A percentile compares a stretch with the other conserved stretches of the same genome.
Evolutionary conservation across 2,888 invertebrate genomes (phyloP).

Genomic region (Sisyra terminalis): DNA sequence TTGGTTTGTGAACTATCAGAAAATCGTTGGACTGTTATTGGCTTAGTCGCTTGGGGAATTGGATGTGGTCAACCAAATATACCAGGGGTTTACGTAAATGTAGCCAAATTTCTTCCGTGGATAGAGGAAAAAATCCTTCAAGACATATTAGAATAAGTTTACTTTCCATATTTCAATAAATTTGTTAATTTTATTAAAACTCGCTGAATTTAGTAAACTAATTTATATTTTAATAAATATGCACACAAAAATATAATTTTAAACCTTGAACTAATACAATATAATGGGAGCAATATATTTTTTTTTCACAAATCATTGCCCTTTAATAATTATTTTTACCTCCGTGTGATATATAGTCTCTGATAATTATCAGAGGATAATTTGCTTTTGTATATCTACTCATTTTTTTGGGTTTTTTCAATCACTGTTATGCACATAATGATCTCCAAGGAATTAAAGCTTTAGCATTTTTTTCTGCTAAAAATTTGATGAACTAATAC

Average conservation of each 20-base stretch:
- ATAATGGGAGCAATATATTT: not conserved
- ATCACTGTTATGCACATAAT: no score
- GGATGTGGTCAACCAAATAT: conserved; percentile 3
- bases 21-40: conserved; percentile 4
- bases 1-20: conserved; percentile 4
- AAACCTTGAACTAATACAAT: no score
- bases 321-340: not conserved
- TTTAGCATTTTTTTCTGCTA: no score
- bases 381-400: no score
- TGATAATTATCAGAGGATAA: no score
- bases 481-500: no score
- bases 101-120: conserved; percentile 5
- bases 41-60: conserved; percentile 5
- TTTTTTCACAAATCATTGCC: not conserved
- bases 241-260: not conserved
- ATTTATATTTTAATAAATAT: not conserved
- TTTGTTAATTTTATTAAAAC: not conserved
- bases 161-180: not conserved
- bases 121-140: conserved; percentile 1
- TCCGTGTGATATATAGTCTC: no score
- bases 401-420: no score
- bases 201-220: not conserved
- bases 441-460: no score
- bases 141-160: not conserved
- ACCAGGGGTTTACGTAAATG: conserved; percentile 5